Evolutionary conservation across 1,140 invertebrate species (phyloP).

Genomic region (Aphelenchoides avenae): DNA sequence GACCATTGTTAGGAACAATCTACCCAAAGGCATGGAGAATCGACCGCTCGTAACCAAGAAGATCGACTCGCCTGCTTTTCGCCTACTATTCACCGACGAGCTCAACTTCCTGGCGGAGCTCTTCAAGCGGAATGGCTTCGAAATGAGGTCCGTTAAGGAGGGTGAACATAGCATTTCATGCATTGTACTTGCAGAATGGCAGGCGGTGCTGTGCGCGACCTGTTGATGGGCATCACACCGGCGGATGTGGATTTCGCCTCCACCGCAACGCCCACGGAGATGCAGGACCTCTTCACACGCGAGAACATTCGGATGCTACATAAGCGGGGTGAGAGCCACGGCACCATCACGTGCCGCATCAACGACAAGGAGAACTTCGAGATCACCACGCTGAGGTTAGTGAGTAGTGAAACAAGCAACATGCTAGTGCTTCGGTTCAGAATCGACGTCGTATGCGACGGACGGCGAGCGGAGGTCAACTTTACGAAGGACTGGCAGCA

Average conservation of each 20-base stretch:
- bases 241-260: constrained; percentile 96
- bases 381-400: constrained; percentile 51
- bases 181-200: constrained; percentile 71
- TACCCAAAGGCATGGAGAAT: no score
- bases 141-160: constrained; percentile 40
- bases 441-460: constrained; percentile 87
- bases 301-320: constrained; percentile 88
- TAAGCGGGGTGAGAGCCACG: constrained; percentile 87
- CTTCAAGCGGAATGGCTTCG: constrained; percentile 76
- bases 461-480: constrained; percentile 85
- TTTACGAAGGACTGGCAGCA: constrained; percentile 91
- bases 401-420: constrained; percentile 8
- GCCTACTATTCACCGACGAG: constrained; percentile 76
- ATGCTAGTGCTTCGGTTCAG: constrained; percentile 69
- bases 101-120: constrained; percentile 68
- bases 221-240: constrained; percentile 78
- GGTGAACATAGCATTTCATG: constrained; percentile 8
- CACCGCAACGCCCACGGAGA: constrained; percentile 86
- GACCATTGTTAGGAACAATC: no score
- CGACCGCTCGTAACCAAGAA: constrained; percentile 41
- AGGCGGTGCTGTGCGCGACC: constrained; percentile 86
- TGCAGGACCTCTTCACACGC: constrained; percentile 85
- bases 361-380: constrained; percentile 69
- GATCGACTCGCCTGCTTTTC: constrained; percentile 63
- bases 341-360: constrained; percentile 91